Base-by-base conservation (phyloP, 2,113 vertebrate genomes). In the Pampusana beccarii region DNA sequence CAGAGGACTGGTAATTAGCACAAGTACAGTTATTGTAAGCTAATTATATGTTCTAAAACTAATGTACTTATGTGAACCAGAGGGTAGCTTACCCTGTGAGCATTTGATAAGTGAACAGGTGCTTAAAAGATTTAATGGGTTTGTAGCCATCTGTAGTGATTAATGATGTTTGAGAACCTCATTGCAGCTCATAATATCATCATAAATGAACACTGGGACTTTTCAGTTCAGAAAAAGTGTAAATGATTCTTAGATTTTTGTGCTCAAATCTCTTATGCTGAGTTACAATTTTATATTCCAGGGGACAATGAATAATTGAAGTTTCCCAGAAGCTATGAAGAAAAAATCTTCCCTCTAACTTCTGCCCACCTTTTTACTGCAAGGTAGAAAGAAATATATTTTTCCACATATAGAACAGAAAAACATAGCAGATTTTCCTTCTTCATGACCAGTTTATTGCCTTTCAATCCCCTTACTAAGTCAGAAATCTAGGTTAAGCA, bases 141-240 rank as follows among this genome's bases (percentile, higher is more conserved):
- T 84, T 78, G 7, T 23, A n/a, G 61, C 81, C 94, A 97, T 95
- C 90, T 95, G 95, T 66, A 95, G 70, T 95, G 95, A 96, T 95
- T 96, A 96, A 95, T 73, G 82, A 92, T 90, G 69, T 92, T 84
- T 80, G 71, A 91, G 82, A 88, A 92, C n/a, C 38, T 92, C 80
- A 73, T 53, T 80, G 58, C 42, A 64, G 38, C 57, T 82, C 69
- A 53, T 64, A 92, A 92, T 81, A 92, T 57, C 46, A 48, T 75
- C 90, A 72, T 80, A 96, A 86, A 84, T 53, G 77, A 93, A 66
- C 28, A 87, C 18, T 42, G 61, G 31, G 48, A 69, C 15, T 82
- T 94, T 90, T 84, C 66, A 66, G 61, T 88, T 83, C 4, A 69
- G 86, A 78, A 44, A n/a, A 48, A 65, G 8, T 56, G 9, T 8